Conservation (phyloP, 2,797 vertebrate genomes). For the Enteromius unitaeniatus region DNA sequence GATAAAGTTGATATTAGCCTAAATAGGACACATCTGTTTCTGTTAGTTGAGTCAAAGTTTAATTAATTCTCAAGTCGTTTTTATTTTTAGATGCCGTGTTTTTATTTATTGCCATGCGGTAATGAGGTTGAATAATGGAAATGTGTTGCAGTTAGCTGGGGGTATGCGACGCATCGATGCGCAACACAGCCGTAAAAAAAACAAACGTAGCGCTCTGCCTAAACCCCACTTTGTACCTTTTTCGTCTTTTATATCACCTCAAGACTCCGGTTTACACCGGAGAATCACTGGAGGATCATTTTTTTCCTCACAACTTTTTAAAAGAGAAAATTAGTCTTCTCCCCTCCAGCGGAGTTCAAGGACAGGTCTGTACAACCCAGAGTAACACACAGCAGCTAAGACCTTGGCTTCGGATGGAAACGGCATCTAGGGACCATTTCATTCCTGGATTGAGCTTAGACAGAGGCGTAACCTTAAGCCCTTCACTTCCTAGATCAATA, state of each 20-base stretch:
- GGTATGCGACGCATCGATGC: constrained; percentile 41
- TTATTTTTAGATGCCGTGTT: constrained; percentile 82
- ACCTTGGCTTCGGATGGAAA: constrained; percentile 75
- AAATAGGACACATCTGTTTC: constrained; percentile 89
- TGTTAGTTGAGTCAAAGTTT: constrained; percentile 81
- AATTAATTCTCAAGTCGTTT: constrained; percentile 85
- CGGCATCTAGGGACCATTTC: constrained; percentile 70
- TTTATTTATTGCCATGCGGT: constrained; percentile 72
- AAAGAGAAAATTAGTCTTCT: constrained; percentile 80
- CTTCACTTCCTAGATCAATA: constrained; percentile 68
- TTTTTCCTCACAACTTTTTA: constrained; percentile 77
- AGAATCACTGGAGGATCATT: constrained; percentile 68
- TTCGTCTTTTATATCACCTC: constrained; percentile 61
- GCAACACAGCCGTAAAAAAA: constrained; percentile 32
- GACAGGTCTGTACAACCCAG: constrained; percentile 77
- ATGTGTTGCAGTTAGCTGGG: constrained; percentile 54
- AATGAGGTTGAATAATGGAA: constrained; percentile 64
- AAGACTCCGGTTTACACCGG: constrained; percentile 48
- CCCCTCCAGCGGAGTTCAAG: constrained; percentile 81
- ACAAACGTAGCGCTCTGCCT: constrained; percentile 16
- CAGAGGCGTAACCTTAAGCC: constrained; percentile 67
- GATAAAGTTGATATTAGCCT: constrained; percentile 84
- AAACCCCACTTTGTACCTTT: constrained; percentile 57
- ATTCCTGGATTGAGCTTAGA: constrained; percentile 69
- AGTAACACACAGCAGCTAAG: constrained; percentile 74